phyloP scores from a whole-genome alignment of 2,797 vertebrate genomes.

The Cirrhinus molitorella region DNA sequence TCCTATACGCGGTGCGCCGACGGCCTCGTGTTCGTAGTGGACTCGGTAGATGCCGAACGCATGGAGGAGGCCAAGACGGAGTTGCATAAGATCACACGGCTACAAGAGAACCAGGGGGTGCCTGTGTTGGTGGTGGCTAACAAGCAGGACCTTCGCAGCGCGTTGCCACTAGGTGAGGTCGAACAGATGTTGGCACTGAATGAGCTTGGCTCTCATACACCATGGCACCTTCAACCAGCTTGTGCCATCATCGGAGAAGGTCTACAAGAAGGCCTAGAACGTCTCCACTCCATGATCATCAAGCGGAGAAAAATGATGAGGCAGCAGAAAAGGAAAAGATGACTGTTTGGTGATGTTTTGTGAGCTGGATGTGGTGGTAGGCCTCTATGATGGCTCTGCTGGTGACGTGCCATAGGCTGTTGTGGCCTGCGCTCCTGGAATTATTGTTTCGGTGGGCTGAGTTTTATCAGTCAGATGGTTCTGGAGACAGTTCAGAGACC shows the following conservation, averaged over 20 bases:
- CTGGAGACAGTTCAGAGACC: constrained; percentile 56
- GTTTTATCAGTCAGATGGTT: constrained; percentile 64
- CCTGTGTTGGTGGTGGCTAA: constrained; percentile 94
- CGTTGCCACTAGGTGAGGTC: constrained; percentile 87
- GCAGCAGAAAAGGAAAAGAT: constrained; percentile 93
- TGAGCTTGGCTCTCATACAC: constrained; percentile 87
- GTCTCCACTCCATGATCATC: constrained; percentile 93
- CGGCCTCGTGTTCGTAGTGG: constrained; percentile 95
- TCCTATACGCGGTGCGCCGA: constrained; percentile 94
- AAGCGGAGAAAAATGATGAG: constrained; percentile 89
- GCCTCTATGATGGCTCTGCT: constrained; percentile 44
- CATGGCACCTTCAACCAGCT: constrained; percentile 92
- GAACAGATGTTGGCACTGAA: constrained; percentile 89
- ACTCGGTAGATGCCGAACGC: constrained; percentile 91
- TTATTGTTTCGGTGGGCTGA: constrained; percentile 54
- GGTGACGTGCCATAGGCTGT: constrained; percentile 21
- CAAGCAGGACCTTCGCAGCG: constrained; percentile 93
- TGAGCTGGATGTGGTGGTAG: background rate
- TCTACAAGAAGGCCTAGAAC: constrained; percentile 92
- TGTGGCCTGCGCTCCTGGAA: constrained; percentile 45
- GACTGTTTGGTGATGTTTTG: constrained; percentile 60
- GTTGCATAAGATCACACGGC: constrained; percentile 93
- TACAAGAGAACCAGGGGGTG: constrained; percentile 93
- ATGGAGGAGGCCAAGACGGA: constrained; percentile 93
- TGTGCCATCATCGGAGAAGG: constrained; percentile 96